Evolutionary conservation across 1,140 invertebrate genomes (phyloP).

Genomic region (Cardiocondyla obscurior): DNA sequence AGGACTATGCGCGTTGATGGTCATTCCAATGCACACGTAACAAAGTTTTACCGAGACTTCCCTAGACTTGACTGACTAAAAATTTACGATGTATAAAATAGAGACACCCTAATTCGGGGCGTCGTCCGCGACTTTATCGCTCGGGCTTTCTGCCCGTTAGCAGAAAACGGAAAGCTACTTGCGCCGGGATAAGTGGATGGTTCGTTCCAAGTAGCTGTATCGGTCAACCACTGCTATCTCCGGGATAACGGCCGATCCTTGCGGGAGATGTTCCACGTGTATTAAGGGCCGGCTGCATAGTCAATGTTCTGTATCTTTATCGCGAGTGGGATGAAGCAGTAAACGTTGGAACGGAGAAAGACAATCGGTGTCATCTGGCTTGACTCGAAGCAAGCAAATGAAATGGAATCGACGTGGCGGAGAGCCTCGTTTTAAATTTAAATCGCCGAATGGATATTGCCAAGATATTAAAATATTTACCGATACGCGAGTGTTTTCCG

Average conservation of each 20-base stretch:
- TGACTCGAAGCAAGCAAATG: not conserved
- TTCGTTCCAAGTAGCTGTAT: conserved; percentile 38
- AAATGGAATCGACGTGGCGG: not conserved
- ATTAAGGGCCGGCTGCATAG: not conserved
- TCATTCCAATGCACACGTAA: conserved; percentile 4
- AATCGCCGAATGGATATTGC: not conserved
- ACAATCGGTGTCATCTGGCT: not conserved
- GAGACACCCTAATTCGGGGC: conserved; percentile 7
- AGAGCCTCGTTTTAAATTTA: not conserved
- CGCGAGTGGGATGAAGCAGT: conserved; percentile 23
- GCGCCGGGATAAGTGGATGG: conserved; percentile 30
- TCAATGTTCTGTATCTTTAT: conserved; percentile 13
- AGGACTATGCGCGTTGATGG: conserved; percentile 16
- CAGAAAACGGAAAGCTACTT: conserved; percentile 20
- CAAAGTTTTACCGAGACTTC: not conserved
- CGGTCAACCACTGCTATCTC: not conserved
- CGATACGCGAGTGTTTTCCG: not conserved
- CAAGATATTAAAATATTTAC: conserved; percentile 30
- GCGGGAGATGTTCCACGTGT: not conserved
- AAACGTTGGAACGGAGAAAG: not conserved
- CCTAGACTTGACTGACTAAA: not conserved
- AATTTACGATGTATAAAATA: conserved; percentile 47
- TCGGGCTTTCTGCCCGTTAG: not conserved
- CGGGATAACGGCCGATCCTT: not conserved
- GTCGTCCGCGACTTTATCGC: not conserved